Evolutionary conservation across 2,888 invertebrate species (phyloP), one percentile per base, ranked within the genome.

Genomic region (Leptopilina drosophilae): DNA sequence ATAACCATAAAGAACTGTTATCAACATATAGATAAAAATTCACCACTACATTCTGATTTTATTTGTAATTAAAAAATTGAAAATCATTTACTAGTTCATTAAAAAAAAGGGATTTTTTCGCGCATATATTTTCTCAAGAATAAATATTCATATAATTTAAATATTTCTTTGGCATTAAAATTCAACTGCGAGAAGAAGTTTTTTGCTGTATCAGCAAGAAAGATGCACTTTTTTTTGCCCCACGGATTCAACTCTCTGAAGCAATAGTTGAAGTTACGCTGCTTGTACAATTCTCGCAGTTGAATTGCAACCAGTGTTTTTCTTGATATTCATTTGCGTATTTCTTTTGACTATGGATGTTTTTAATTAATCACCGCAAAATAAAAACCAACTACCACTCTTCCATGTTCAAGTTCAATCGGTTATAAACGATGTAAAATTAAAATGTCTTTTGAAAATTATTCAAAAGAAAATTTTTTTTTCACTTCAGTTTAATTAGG

Each of bases 241-340:
- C 49, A 49, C 49, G 49, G 49, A 69, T 69, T 69, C 67, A 53
- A 69, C 14, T 46, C 14, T 46, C 67, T 69, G 67, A 53, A 69
- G 67, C 67, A 69, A 69, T 69, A 69, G 46, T 26, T 69, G 49
- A 26, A 69, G 49, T 69, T 69, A 53, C 26, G 67, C 67, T 69
- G 26, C 49, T 67, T 49, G 14, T 69, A 69, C 67, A 69, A 69
- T 69, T 26, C 67, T 46, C 15, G 11, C 49, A 42, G n/a, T 40
- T 66, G 67, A 67, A 20, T 67, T 67, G 14, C 69, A 69, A 49
- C 69, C 53, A 53, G 7, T 53, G 49, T 69, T 56, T 69, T 69
- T 69, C 26, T 69, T 53, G 12, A 14, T 53, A 69, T 33, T 69
- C 73, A 56, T 56, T 56, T 73, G 53, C 33, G 56, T 56, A 53